Evolutionary conservation across 2,797 vertebrate species (phyloP), one percentile per base, ranked within the genome.

Genomic region (Bryconaethiops microstoma): DNA sequence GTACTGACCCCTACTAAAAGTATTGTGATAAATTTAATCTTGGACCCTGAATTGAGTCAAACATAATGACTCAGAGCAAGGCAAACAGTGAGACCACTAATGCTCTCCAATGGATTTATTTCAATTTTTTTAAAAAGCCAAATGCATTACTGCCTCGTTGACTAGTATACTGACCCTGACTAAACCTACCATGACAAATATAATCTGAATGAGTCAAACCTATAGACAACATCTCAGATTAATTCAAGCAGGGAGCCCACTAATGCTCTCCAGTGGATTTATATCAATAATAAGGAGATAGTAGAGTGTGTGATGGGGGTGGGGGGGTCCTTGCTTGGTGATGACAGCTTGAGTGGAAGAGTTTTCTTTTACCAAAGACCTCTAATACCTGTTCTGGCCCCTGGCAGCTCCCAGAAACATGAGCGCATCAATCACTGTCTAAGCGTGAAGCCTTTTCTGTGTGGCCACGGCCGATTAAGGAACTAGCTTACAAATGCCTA

Each of bases 371-470:
- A 72, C n/a, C 67, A 69, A 71, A 59, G 50, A 80, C 70, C 71
- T 75, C 72, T 57, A 42, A 55, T 77, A 82, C 50, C 45, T 76
- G 80, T 50, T 77, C 74, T 64, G 25, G 48, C 40, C 70, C 59
- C 23, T 12, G 21, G 17, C 65, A 55, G 42, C 48, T 74, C 72
- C 65, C 29, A 74, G 54, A n/a, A 77, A 72, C 74, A 65, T 13
- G 42, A 73, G 62, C 50, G 62, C 82, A 84, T 84, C 82, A 77
- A 84, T 84, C 82, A 84, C 78, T 77, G 74, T 84, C 82, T 60
- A 54, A 9, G 42, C 39, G 9, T 69, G 60, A 63, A 45, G 69
- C 76, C 42, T 39, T 25, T 70, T 67, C 69, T 62, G 63, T 17
- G 78, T 74, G 55, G 76, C 45, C 78, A 77, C 73, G 69, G 78